Base-by-base conservation (phyloP, 2,888 invertebrate genomes). In the Campoletis raptor region DNA sequence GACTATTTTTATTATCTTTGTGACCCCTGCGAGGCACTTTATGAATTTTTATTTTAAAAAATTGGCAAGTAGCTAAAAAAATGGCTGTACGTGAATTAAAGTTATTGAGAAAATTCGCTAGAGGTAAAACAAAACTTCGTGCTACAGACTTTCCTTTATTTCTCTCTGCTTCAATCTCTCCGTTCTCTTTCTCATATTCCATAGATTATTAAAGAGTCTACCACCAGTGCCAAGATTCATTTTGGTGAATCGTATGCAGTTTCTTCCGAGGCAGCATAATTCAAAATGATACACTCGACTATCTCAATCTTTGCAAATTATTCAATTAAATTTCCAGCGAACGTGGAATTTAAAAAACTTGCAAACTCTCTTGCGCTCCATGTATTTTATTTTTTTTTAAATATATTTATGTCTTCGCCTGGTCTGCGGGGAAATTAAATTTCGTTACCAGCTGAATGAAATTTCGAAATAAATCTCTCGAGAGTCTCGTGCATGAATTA, bases 261-360 rank as follows among this genome's bases (percentile, higher is more conserved):
- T 45, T 76, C 30, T 24, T 76, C 8, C 42, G 30, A 42, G 61
- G 10, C 45, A 24, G 42, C 42, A 18, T 76, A 42, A 76, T 76
- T 76, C 74, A 76, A 57, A 57, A 24, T 76, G 61, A 76, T 73
- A 10, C 24, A 76, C 42, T 76, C 64, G 40, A 24, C 30, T 36
- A 18, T 70, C 67, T 70, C 42, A 70, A 70, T 79, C 79, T 72
- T 61, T 48, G 70, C 9, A 64, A 83, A 78, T 78, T 66, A 72
- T 78, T 54, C 78, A 54, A 83, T 78, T 66, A 64, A 64, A 83
- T 77, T 78, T 70, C 54, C 24, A 12, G 52, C 24, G 45, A 45
- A 45, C n/a, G 64, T 42, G 24, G 15, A 66, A 66, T 30, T 2
- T 24, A 70, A 57, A 57, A 61, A 52, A 48, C 36, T 61, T 18